Evolutionary conservation across 2,797 vertebrate species (phyloP).

Genomic region (Bovichtus variegatus): DNA sequence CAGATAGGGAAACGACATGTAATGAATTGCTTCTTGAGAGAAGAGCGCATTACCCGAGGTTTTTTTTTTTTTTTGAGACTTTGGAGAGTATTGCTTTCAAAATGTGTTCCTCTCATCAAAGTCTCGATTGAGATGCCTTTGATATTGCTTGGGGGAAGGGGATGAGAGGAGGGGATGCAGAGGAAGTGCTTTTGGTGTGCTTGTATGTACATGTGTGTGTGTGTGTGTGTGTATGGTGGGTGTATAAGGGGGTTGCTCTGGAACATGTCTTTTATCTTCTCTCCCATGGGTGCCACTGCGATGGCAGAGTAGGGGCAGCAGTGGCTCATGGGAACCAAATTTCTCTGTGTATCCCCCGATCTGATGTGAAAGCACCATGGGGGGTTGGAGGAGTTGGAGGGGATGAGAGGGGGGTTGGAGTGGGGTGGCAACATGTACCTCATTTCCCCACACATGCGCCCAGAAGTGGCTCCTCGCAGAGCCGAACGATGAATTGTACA

Average conservation of each 20-base stretch:
- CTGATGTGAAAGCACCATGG: constrained; percentile 70
- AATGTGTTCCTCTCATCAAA: constrained; percentile 80
- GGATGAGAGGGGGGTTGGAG: not conserved
- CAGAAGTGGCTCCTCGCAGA: constrained; percentile 36
- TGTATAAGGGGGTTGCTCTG: constrained; percentile 69
- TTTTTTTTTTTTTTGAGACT: constrained; percentile 52
- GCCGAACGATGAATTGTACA: constrained; percentile 21
- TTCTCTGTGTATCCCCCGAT: constrained; percentile 69
- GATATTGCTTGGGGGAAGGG: constrained; percentile 71
- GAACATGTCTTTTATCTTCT: constrained; percentile 84
- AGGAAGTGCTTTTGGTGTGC: constrained; percentile 70
- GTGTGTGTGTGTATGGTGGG: constrained; percentile 37
- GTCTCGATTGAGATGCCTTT: constrained; percentile 81
- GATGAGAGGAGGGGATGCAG: constrained; percentile 64
- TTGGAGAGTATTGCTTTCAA: constrained; percentile 75
- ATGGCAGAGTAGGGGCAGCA: constrained; percentile 77
- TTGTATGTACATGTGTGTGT: constrained; percentile 40
- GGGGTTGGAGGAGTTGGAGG: constrained; percentile 45
- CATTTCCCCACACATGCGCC: constrained; percentile 43
- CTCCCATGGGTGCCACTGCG: constrained; percentile 83
- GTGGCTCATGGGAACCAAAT: constrained; percentile 80
- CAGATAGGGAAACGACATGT: constrained; percentile 33
- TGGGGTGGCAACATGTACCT: constrained; percentile 50
- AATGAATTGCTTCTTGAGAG: constrained; percentile 62
- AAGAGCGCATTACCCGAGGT: constrained; percentile 28